Evolutionary conservation across 92 coral and sea anemone species (phyloP).

Genomic region (Palythoa grandiflora): DNA sequence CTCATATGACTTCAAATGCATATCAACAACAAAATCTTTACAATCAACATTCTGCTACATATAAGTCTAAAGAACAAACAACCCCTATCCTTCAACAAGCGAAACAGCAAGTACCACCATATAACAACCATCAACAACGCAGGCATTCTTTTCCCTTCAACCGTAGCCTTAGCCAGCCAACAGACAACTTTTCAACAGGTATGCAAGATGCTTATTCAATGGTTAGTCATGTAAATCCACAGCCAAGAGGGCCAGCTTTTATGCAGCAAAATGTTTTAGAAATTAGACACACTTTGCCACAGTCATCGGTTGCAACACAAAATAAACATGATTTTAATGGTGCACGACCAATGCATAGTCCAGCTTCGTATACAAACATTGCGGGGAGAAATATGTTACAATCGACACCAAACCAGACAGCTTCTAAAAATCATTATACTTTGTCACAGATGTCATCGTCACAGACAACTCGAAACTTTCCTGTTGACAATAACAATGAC

Average conservation of each 20-base stretch:
- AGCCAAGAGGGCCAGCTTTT: slow-evolving; percentile 12
- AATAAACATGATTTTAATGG: slow-evolving; percentile 32
- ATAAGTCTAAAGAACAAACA: slow-evolving; percentile 29
- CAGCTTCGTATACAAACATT: slow-evolving; percentile 5
- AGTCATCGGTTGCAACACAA: slow-evolving; percentile 20
- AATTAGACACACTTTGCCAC: slow-evolving; percentile 25
- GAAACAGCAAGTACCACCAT: slow-evolving; percentile 36
- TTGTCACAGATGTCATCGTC: slow-evolving; percentile 33
- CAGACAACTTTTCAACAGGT: slow-evolving; percentile 44
- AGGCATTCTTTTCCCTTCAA: slow-evolving; percentile 87
- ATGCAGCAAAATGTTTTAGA: slow-evolving; percentile 32
- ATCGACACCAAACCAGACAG: slow-evolving; percentile 24
- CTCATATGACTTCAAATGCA: slow-evolving; percentile 42
- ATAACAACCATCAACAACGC: slow-evolving; percentile 67
- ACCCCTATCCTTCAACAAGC: slow-evolving; percentile 21
- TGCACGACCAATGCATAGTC: slow-evolving; percentile 20
- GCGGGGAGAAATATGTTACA: slow-evolving; percentile 31
- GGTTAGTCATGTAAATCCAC: slow-evolving; percentile 34
- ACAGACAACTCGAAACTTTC: slow-evolving; percentile 22
- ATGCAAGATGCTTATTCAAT: slow-evolving; percentile 37
- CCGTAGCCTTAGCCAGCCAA: slow-evolving; percentile 73
- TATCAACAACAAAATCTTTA: slow-evolving; percentile 37
- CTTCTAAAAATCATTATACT: slow-evolving; percentile 16
- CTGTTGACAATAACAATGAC: slow-evolving; percentile 12
- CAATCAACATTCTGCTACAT: slow-evolving; percentile 31